Evolutionary conservation across 1,140 invertebrate genomes (phyloP).

Genomic region (Coenobita brevimanus): DNA sequence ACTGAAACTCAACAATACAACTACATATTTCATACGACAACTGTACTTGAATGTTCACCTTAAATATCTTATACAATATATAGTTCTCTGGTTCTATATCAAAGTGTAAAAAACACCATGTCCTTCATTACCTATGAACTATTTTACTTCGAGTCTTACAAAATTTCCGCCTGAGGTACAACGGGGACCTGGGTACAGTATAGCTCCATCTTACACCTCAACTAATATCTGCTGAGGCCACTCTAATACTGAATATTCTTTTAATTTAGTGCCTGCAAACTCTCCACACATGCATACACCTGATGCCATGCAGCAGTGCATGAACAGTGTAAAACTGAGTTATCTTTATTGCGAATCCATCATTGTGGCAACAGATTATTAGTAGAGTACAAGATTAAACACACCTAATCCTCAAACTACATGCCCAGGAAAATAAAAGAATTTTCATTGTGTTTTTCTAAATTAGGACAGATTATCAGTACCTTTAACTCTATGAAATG

Average conservation of each 20-base stretch:
- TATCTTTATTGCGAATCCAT: no score
- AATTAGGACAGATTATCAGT: slow-evolving; percentile 44
- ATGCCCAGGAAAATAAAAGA: slow-evolving; percentile 56
- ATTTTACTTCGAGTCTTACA: slow-evolving; percentile 58
- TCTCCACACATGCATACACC: neutral
- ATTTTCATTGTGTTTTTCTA: slow-evolving; percentile 36
- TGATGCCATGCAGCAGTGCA: slow-evolving; percentile 1
- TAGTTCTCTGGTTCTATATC: slow-evolving; percentile 48
- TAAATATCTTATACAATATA: slow-evolving; percentile 30
- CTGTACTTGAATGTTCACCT: no score
- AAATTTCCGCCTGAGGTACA: slow-evolving; percentile 46
- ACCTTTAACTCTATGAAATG: slow-evolving; percentile 32
- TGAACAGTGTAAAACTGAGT: neutral
- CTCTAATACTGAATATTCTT: neutral
- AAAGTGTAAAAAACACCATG: slow-evolving; percentile 49
- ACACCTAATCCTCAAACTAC: slow-evolving; percentile 46
- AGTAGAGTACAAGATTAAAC: slow-evolving; percentile 46
- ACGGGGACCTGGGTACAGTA: slow-evolving; percentile 57
- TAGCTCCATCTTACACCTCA: slow-evolving; percentile 44
- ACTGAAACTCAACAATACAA: no score
- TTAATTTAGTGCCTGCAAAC: slow-evolving; percentile 9
- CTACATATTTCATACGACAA: no score
- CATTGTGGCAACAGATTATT: slow-evolving; percentile 22
- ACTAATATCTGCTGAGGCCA: slow-evolving; percentile 27
- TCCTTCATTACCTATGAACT: slow-evolving; percentile 44